Conservation (phyloP, 2,888 invertebrate species). For the Brachyopa scutellaris region DNA sequence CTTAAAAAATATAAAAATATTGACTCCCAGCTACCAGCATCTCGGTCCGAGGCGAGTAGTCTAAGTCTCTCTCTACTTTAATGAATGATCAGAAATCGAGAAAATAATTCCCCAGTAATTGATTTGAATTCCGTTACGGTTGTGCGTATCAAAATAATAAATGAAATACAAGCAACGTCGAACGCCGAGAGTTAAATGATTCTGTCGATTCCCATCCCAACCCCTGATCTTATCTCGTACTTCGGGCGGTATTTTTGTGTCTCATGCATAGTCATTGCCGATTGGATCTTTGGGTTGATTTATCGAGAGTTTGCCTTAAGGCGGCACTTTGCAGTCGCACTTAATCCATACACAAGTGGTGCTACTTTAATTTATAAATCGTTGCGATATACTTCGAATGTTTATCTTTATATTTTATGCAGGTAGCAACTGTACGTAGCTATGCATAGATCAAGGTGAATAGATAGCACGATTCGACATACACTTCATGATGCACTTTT, state of each 20-base stretch:
- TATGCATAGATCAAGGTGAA: no score
- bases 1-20: neutral
- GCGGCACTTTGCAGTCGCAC: slow-evolving; percentile 22
- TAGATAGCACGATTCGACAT: no score
- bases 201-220: slow-evolving; percentile 28
- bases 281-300: slow-evolving; percentile 24
- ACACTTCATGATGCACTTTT: no score
- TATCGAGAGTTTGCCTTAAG: slow-evolving; percentile 19
- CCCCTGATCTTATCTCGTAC: slow-evolving; percentile 52
- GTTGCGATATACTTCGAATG: no score
- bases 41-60: slow-evolving; percentile 22
- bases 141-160: slow-evolving; percentile 47
- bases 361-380: neutral
- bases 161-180: no score
- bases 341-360: slow-evolving; percentile 17
- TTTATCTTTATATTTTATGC: no score
- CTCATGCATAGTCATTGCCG: neutral
- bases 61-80: neutral
- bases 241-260: slow-evolving; percentile 33
- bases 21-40: slow-evolving; percentile 60
- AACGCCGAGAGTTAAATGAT: neutral
- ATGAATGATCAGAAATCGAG: slow-evolving; percentile 43
- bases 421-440: no score
- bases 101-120: slow-evolving; percentile 31
- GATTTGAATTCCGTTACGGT: slow-evolving; percentile 58